Evolutionary conservation across 2,888 invertebrate genomes (phyloP).

Genomic region (Eupithecia inturbata): DNA sequence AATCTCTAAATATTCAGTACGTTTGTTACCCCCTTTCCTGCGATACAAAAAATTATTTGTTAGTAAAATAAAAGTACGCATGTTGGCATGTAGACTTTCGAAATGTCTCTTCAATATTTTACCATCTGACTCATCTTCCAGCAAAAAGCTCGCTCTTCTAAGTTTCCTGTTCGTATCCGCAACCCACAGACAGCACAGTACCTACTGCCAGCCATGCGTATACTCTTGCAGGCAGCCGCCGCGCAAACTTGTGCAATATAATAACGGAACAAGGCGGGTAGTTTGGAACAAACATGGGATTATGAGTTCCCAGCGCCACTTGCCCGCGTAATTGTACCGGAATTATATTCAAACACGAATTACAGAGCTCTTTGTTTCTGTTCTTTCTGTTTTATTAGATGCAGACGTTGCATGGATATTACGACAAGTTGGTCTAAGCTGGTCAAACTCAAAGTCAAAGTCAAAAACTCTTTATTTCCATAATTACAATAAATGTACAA

Average conservation of each 20-base stretch:
- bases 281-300: conserved; percentile 26
- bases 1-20: too few relatives aligned
- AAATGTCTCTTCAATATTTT: not conserved
- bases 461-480: too few relatives aligned
- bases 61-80: too few relatives aligned
- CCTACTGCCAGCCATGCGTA: not conserved
- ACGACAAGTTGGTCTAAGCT: not conserved
- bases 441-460: too few relatives aligned
- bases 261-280: conserved; percentile 21
- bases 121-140: not conserved
- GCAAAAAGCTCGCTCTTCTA: not conserved
- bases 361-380: conserved; percentile 3
- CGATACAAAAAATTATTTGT: too few relatives aligned
- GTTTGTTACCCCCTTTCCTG: too few relatives aligned
- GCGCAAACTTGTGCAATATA: conserved; percentile 24
- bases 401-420: not conserved
- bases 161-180: not conserved
- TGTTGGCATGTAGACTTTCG: too few relatives aligned
- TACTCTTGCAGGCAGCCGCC: not conserved
- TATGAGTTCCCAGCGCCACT: conserved; percentile 19
- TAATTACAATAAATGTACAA: too few relatives aligned
- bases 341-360: conserved; percentile 5
- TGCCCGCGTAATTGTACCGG: conserved; percentile 8
- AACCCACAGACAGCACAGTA: not conserved
- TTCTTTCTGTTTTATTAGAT: not conserved